A percentile compares a stretch with the other conserved stretches of the same genome.
Conservation (phyloP, 2,113 vertebrate genomes). For the Pungitius pungitius region DNA sequence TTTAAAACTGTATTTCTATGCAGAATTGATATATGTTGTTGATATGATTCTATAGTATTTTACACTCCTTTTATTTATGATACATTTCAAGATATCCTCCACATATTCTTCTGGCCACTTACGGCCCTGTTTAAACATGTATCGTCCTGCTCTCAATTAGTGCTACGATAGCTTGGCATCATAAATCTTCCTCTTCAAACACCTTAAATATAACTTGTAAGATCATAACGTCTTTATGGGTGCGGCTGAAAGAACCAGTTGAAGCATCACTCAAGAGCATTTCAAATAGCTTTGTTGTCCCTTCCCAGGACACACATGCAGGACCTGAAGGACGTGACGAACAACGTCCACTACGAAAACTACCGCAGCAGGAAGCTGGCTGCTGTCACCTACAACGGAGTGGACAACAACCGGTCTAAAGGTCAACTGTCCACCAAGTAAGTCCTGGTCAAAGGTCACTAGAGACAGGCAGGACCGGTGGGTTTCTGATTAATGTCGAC, state of each 20-base stretch:
- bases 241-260: not conserved
- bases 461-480: not conserved
- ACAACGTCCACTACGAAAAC: constrained; percentile 99
- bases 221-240: too few relatives aligned
- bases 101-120: too few relatives aligned
- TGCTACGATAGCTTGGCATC: too few relatives aligned
- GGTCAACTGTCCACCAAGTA: constrained; percentile 94
- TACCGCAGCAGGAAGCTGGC: constrained; percentile 98
- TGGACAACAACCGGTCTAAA: constrained; percentile 96
- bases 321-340: constrained; percentile 98
- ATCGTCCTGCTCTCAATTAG: too few relatives aligned
- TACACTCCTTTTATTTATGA: too few relatives aligned
- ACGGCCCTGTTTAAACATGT: too few relatives aligned
- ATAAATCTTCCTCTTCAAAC: too few relatives aligned
- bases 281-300: constrained; percentile 32
- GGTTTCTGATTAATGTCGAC: not conserved
- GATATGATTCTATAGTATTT: too few relatives aligned
- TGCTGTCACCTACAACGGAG: constrained; percentile 96
- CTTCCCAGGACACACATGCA: constrained; percentile 95
- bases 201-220: too few relatives aligned
- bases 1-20: too few relatives aligned
- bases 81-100: too few relatives aligned
- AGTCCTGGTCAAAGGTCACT: constrained; percentile 56
- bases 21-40: too few relatives aligned
- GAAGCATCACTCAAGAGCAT: not conserved